These are phyloP conservation scores for Redunca redunca DNA, from an alignment of 2,113 vertebrate species.

Conservation along the genomic window DNA sequence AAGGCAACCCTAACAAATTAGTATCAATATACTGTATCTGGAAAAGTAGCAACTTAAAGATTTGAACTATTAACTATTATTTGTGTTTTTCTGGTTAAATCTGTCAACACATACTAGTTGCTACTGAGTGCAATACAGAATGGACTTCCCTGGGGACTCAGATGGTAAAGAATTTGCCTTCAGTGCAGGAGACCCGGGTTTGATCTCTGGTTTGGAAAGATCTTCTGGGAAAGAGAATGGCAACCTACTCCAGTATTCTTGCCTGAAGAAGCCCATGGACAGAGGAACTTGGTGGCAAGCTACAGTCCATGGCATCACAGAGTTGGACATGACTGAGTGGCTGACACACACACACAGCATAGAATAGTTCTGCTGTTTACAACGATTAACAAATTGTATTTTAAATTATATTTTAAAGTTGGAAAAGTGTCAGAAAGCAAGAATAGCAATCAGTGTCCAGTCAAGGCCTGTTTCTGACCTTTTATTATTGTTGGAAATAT, in stretches of 20 bases:
- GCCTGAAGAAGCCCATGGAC: not conserved
- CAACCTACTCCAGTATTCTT: not conserved
- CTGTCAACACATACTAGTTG: not conserved
- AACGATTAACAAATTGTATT: not conserved
- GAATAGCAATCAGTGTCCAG: not conserved
- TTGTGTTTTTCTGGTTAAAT: not conserved
- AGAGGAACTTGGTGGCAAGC: not conserved
- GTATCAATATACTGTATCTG: not conserved
- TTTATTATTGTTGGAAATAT: not conserved
- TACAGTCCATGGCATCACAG: not conserved
- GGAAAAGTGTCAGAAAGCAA: not conserved
- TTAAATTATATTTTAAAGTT: not conserved
- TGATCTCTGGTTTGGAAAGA: rapidly evolving
- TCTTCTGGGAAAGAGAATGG: not conserved
- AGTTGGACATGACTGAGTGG: not conserved
- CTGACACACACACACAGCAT: not conserved
- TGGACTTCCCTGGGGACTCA: not conserved
- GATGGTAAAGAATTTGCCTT: not conserved
- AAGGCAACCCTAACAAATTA: not conserved
- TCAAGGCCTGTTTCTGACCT: not conserved
- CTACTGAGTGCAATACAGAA: not conserved
- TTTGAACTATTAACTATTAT: not conserved
- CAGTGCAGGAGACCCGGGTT: not conserved
- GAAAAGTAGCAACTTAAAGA: not conserved
- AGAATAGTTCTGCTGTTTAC: not conserved